These are phyloP conservation scores for Drosophila hawaiiensis DNA, from an alignment of 2,888 invertebrate species.

Conservation along the genomic window DNA sequence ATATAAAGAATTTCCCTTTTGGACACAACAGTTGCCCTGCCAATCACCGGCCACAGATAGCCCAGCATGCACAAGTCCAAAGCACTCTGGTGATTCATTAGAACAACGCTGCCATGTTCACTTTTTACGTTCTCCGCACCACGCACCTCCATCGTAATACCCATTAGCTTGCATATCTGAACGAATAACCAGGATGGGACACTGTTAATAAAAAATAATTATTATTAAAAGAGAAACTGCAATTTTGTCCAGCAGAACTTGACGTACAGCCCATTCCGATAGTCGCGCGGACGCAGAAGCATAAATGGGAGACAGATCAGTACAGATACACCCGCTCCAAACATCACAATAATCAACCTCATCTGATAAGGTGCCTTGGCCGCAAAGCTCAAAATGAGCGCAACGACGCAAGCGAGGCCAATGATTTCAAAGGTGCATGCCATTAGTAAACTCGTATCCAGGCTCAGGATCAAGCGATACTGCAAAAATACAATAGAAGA, in stretches of 20 bases:
- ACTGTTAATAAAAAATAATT: conserved; percentile 84
- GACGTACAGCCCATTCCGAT: conserved; percentile 92
- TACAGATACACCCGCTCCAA: conserved; percentile 88
- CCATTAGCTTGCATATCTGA: conserved; percentile 86
- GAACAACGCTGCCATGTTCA: conserved; percentile 91
- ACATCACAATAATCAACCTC: conserved; percentile 89
- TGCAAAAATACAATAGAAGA: conserved; percentile 1
- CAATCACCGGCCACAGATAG: conserved; percentile 89
- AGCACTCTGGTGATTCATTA: conserved; percentile 95
- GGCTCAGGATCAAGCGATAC: background rate
- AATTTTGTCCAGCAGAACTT: background rate
- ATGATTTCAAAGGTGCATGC: conserved; percentile 83
- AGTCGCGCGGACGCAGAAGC: conserved; percentile 90
- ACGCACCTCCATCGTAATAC: conserved; percentile 90
- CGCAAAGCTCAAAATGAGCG: conserved; percentile 81
- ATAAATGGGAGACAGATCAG: conserved; percentile 90
- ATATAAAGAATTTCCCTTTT: conserved; percentile 93
- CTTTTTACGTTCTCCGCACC: conserved; percentile 91
- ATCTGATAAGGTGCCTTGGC: conserved; percentile 89
- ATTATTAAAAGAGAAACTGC: background rate
- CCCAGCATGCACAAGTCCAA: conserved; percentile 90
- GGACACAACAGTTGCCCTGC: conserved; percentile 92
- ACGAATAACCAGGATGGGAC: conserved; percentile 89
- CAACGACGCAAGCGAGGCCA: conserved; percentile 81
- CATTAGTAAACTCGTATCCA: conserved; percentile 53